A percentile compares a stretch with the other conserved stretches of the same genome.
These are phyloP conservation scores for Caenorhabditis sp. DNA, from an alignment of 2,888 invertebrate species.

Conservation along the genomic window DNA sequence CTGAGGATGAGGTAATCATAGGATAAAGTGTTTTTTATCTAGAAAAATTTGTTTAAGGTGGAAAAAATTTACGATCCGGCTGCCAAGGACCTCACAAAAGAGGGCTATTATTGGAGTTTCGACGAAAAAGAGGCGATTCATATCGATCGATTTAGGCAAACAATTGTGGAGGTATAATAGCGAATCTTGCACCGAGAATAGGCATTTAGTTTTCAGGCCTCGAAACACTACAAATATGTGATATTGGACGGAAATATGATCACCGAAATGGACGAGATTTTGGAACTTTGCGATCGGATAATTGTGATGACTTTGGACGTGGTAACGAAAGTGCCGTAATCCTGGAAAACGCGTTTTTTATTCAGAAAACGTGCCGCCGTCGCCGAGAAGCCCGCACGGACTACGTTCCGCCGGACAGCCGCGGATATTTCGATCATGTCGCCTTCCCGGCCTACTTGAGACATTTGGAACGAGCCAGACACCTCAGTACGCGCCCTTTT, in stretches of 20 bases:
- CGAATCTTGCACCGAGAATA: background rate
- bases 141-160: slow-evolving; percentile 8
- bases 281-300: slow-evolving; percentile 62
- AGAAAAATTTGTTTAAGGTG: slow-evolving; percentile 32
- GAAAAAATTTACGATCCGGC: slow-evolving; percentile 41
- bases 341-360: background rate
- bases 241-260: slow-evolving; percentile 77
- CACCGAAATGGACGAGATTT: slow-evolving; percentile 68
- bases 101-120: slow-evolving; percentile 56
- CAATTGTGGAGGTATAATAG: slow-evolving; percentile 32
- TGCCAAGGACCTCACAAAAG: slow-evolving; percentile 23
- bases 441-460: slow-evolving; percentile 87
- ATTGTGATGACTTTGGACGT: slow-evolving; percentile 74
- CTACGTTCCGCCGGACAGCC: slow-evolving; percentile 90
- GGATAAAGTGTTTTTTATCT: background rate
- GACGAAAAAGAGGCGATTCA: slow-evolving; percentile 52
- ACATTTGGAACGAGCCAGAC: slow-evolving; percentile 76
- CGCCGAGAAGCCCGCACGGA: slow-evolving; percentile 64
- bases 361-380: slow-evolving; percentile 69
- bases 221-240: slow-evolving; percentile 60
- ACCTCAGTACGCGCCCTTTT: slow-evolving; percentile 57
- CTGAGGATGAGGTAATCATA: slow-evolving; percentile 64
- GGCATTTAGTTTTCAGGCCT: slow-evolving; percentile 18
- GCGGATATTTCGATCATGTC: slow-evolving; percentile 86
- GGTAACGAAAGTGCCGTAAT: too few species aligned